Conservation (phyloP, 2,113 vertebrate genomes). For the Petrocephalus microphthalmus region DNA sequence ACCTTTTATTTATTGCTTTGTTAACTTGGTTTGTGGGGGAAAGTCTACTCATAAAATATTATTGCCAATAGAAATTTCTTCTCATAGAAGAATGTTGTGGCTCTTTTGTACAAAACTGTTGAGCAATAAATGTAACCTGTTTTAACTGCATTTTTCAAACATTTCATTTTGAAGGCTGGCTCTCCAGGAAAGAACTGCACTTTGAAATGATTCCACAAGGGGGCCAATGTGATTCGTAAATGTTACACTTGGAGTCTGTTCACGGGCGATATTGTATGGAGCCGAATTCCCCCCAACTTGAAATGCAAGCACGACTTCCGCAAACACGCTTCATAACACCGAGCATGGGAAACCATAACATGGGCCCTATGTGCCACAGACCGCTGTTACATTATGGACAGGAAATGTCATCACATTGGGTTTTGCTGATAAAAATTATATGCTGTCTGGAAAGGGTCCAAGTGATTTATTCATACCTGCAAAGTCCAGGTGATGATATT, state of each 20-base stretch:
- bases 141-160: background rate
- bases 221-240: background rate
- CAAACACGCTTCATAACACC: too few species aligned
- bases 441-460: background rate
- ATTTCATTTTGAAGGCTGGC: background rate
- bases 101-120: slow-evolving; percentile 38
- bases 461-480: background rate
- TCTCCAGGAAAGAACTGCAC: background rate
- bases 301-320: too few species aligned
- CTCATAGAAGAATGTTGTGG: slow-evolving; percentile 45
- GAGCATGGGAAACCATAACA: background rate
- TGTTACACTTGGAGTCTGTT: background rate
- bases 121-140: slow-evolving; percentile 37
- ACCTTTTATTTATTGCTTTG: slow-evolving; percentile 11
- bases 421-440: background rate
- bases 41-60: background rate
- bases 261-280: background rate
- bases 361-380: background rate
- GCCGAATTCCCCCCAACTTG: too few species aligned
- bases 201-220: slow-evolving; percentile 10
- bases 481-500: background rate
- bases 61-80: slow-evolving; percentile 32
- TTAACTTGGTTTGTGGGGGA: background rate
- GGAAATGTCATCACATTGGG: background rate
- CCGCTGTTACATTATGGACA: background rate